phyloP scores from a whole-genome alignment of 2,113 vertebrate genomes.

The Phalacrocorax brasilianus region DNA sequence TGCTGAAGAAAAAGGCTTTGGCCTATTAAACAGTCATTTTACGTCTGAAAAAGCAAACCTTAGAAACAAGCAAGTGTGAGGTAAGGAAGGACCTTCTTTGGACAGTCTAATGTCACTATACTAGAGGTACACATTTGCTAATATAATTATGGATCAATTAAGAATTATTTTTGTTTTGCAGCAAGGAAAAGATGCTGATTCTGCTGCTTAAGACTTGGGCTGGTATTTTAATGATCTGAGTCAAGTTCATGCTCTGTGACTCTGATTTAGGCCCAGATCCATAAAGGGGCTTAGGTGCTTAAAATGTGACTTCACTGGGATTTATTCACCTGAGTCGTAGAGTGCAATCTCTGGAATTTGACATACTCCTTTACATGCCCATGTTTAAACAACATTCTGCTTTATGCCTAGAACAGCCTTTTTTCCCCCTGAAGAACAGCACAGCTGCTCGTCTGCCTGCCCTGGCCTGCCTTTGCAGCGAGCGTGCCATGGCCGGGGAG shows the following conservation, averaged over 20 bases:
- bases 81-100: background rate
- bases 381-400: background rate
- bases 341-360: background rate
- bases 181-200: background rate
- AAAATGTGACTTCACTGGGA: background rate
- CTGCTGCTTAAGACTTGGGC: background rate
- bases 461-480: background rate
- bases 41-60: background rate
- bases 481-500: background rate
- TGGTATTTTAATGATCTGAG: background rate
- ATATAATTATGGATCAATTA: background rate
- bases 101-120: background rate
- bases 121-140: background rate
- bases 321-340: background rate
- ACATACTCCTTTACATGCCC: background rate
- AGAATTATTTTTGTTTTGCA: background rate
- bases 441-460: background rate
- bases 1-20: background rate
- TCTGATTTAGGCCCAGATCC: background rate
- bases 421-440: background rate
- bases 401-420: background rate
- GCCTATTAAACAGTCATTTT: background rate
- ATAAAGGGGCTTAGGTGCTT: conserved; percentile 9
- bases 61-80: background rate
- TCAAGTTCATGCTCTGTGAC: background rate